Evolutionary conservation across 2,888 invertebrate genomes (phyloP), one percentile per base, ranked within the genome.

Genomic region (Chouioia cunea): DNA sequence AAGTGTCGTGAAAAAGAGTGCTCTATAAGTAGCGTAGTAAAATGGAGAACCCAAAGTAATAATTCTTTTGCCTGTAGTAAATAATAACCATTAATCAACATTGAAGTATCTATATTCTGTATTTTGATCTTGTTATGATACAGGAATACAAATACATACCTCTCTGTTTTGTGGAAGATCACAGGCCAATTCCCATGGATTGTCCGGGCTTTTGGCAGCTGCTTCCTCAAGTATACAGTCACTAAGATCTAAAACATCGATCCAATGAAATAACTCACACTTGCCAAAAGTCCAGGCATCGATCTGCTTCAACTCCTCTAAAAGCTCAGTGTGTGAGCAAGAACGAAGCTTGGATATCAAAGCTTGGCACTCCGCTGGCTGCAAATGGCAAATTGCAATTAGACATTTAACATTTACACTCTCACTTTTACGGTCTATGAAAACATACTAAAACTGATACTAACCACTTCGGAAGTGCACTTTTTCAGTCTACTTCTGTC

Each of bases 181-280:
- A 85, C 93, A 93, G 66, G 90, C 89, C 76, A 95, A 86, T 75
- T 90, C 89, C 93, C 93, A 93, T 77, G 89, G 88, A 77, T 89
- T 90, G 68, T 89, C 90, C 16, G 86, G 86, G 70, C 88, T 88
- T 75, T 87, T 88, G 70, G 89, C 87, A 58, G 92, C 91, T n/a
- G 93, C 92, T 80, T 90, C 90, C 77, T 93, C 93, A 73, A 95
- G 86, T 75, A 94, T 91, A 68, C 89, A 89, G 82, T 93, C 93
- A 80, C 91, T 92, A 53, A 91, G 89, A 85, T 95, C 94, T 66
- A 95, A 86, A 20, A 94, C 91, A 85, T 93, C 93, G 74, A 93
- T 93, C 95, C 95, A 95, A 84, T 95, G 93, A 80, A 92, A 93
- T 18, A 95, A 86, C 85, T 95, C 95, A 85, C 94, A 95, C 88